Base-by-base conservation (phyloP, 2,113 vertebrate genomes). In the Motacilla tschutschensis region DNA sequence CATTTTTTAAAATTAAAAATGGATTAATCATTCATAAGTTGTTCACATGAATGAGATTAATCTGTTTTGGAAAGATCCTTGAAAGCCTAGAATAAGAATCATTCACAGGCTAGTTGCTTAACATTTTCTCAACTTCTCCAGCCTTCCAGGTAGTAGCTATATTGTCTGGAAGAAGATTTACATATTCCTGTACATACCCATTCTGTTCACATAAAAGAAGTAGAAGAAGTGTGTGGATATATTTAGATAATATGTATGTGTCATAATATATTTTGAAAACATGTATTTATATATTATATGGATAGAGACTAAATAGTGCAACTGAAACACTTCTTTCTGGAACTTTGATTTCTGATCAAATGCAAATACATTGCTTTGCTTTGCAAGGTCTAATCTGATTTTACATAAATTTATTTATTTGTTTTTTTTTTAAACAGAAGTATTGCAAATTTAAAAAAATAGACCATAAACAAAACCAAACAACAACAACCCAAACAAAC, bases 151-250 rank as follows among this genome's bases (percentile, higher is more conserved):
- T 25, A n/a, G 16, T 36, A 57, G n/a, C 22, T 83, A 0, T 33
- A 48, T 33, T 53, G 8, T 51, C 21, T 83, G 20, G 25, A 58
- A 75, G 41, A 60, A 8, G 5, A 77, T 44, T 60, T 74, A 55
- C 14, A 3, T 12, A 13, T 40, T 25, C 2, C 4, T 77, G 8
- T 65, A 17, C 10, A 33, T 1, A 47, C 2, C 3, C 6, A 19
- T 50, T 79, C 25, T 12, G 2, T 70, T 82, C 54, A 24, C 5
- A 29, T 47, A 36, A 63, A 51, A 43, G 6, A 82, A 59, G 6
- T 47, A 36, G 59, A 51, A 43, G 6, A 82, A 59, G 6, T n/a
- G 2, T 33, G 4, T 47, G 2, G 8, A 7, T 69, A 26, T n/a
- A 2, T 66, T 83, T 50, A 66, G 63, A 22, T 54, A 67, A 41